Evolutionary conservation across 2,113 vertebrate genomes (phyloP).

Genomic region (Carlito syrichta): DNA sequence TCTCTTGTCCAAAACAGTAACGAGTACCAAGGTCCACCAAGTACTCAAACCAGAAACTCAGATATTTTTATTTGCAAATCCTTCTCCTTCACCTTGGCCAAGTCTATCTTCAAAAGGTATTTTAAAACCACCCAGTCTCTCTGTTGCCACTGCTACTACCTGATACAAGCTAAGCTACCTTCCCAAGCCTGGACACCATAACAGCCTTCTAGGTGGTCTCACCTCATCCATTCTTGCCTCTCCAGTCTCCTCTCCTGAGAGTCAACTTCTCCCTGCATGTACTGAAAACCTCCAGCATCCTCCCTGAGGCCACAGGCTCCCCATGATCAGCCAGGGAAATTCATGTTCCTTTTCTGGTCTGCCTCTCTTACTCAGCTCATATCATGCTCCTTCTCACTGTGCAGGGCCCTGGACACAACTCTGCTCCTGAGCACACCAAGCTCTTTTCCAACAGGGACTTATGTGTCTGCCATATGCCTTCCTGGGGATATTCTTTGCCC

Average conservation of each 20-base stretch:
- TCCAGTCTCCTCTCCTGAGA: neutral
- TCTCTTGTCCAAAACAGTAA: neutral
- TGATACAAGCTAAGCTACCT: neutral
- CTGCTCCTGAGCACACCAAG: neutral
- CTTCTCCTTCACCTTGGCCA: neutral
- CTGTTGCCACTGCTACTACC: neutral
- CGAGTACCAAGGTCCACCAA: neutral
- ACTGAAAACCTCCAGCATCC: neutral
- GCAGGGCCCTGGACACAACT: neutral
- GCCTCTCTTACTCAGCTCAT: neutral
- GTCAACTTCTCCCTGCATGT: neutral
- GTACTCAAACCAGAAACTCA: neutral
- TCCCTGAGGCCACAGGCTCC: neutral
- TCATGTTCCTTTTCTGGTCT: too few species aligned
- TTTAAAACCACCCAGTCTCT: neutral
- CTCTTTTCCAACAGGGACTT: neutral
- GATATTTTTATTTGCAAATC: neutral
- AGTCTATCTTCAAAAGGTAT: neutral
- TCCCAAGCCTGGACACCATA: neutral
- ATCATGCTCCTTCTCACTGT: neutral
- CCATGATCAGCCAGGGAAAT: too few species aligned
- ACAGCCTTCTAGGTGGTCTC: neutral
- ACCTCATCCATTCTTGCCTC: neutral
- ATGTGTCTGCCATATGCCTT: rapidly evolving
- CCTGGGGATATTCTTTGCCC: neutral